These are phyloP conservation scores for Cephus pygmeus DNA, from an alignment of 2,888 invertebrate species.

Conservation along the genomic window DNA sequence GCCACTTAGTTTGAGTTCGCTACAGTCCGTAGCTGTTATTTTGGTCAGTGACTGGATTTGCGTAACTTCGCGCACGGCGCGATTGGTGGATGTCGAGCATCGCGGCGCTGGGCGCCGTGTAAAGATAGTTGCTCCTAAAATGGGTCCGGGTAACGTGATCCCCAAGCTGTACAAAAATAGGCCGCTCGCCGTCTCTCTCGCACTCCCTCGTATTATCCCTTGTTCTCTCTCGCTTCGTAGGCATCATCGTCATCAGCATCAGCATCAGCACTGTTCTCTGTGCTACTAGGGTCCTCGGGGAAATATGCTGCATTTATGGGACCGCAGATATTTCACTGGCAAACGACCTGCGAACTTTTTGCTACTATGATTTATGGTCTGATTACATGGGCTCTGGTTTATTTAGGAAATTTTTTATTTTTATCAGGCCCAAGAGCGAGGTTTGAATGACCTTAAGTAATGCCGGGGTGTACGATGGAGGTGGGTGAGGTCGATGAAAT, in stretches of 20 bases:
- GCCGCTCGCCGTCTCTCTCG: slow-evolving; percentile 59
- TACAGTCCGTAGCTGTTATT: slow-evolving; percentile 46
- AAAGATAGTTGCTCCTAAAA: slow-evolving; percentile 74
- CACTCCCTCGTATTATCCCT: slow-evolving; percentile 40
- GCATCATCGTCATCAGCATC: slow-evolving; percentile 2
- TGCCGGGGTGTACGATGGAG: not conserved
- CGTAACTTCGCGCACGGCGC: slow-evolving; percentile 48
- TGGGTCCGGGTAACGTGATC: slow-evolving; percentile 75
- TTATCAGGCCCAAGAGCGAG: not conserved
- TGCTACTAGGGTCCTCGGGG: slow-evolving; percentile 34
- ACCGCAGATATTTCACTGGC: not conserved
- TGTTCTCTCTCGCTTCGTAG: slow-evolving; percentile 13
- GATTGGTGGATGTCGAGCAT: slow-evolving; percentile 42
- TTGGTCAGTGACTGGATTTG: slow-evolving; percentile 62
- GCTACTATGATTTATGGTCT: not conserved
- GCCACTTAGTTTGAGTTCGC: not conserved
- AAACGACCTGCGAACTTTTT: slow-evolving; percentile 1
- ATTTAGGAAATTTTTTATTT: not conserved
- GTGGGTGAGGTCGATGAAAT: not conserved
- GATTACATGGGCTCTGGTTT: not conserved
- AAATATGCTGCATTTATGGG: slow-evolving; percentile 44
- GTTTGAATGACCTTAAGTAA: not conserved
- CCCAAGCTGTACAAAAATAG: slow-evolving; percentile 69
- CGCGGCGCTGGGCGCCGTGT: slow-evolving; percentile 55
- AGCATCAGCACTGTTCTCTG: not conserved